A percentile compares a stretch with the other conserved stretches of the same genome.
Evolutionary conservation across 2,888 invertebrate species (phyloP).

Genomic region (Crioceris asparagi): DNA sequence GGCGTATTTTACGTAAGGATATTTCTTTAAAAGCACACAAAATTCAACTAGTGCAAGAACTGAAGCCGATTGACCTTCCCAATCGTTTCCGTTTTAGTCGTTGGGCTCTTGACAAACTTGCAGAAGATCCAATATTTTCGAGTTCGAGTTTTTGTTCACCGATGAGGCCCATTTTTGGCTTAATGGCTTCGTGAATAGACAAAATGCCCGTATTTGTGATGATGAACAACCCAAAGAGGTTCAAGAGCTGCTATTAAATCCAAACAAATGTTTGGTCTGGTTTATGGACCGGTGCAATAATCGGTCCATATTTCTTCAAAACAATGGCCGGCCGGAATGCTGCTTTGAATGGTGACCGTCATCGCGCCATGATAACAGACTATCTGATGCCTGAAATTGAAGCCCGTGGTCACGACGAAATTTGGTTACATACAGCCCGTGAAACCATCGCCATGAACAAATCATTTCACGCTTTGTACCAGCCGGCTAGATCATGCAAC

Average conservation of each 20-base stretch:
- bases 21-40: too few species aligned
- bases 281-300: not conserved
- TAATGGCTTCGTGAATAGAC: too few species aligned
- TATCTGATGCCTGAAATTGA: constrained; percentile 3
- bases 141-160: too few species aligned
- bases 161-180: too few species aligned
- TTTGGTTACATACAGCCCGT: not conserved
- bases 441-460: not conserved
- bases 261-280: not conserved
- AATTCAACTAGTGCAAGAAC: too few species aligned
- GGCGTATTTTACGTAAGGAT: too few species aligned
- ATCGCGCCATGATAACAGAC: constrained; percentile 4
- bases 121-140: not conserved
- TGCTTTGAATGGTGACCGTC: not conserved
- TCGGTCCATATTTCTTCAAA: not conserved
- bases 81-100: not conserved
- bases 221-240: too few species aligned
- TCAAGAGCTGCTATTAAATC: too few species aligned
- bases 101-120: not conserved
- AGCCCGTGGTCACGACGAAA: constrained; percentile 6
- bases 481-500: not conserved
- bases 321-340: not conserved
- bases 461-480: constrained; percentile 1
- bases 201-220: not conserved
- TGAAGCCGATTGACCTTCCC: not conserved